Evolutionary conservation across 2,888 invertebrate species (phyloP), one percentile per base, ranked within the genome.

Genomic region (Polydrusus pterygomalis): DNA sequence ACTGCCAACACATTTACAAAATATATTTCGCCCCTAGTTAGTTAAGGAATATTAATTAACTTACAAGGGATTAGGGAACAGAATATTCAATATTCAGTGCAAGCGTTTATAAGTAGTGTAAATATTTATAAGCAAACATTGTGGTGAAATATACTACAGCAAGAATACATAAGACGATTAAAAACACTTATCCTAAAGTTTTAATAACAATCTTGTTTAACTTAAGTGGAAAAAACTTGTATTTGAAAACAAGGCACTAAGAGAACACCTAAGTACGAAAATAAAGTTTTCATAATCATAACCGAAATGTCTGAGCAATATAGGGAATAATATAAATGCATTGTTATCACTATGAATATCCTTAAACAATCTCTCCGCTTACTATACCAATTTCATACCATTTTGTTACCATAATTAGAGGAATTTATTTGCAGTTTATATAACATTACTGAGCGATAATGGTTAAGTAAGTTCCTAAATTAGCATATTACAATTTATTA

Each of bases 1-100:
- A n/a, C 38, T 38, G 30, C 17, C 17, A 18, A 38, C 58, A 15
- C 18, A 38, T 60, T 38, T 60, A 38, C 58, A 60, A 58, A 56
- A 38, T 60, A 38, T 60, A 60, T 60, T 60, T 60, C 17, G 40
- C 58, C 58, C 18, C 58, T 60, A 60, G 58, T 38, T 60, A 60
- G 58, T 38, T 60, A 11, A 60, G 34, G 58, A 60, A 60, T 60
- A 60, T 60, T 60, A 60, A 60, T 60, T 60, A 60, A 60, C 38
- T 38, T 17, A 60, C 34, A 30, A 56, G 56, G 56, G 58, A 60
- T 60, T 60, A 38, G 25, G 25, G 30, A 54, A n/a, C 11, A 11
- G n/a, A 54, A 60, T 38, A 38, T 60, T 60, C 38, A 60, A 60
- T 60, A 60, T 60, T 60, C 58, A 60, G 17, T 38, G 58, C 17